Base-by-base conservation (phyloP, 2,888 invertebrate genomes). In the Formica aserva region DNA sequence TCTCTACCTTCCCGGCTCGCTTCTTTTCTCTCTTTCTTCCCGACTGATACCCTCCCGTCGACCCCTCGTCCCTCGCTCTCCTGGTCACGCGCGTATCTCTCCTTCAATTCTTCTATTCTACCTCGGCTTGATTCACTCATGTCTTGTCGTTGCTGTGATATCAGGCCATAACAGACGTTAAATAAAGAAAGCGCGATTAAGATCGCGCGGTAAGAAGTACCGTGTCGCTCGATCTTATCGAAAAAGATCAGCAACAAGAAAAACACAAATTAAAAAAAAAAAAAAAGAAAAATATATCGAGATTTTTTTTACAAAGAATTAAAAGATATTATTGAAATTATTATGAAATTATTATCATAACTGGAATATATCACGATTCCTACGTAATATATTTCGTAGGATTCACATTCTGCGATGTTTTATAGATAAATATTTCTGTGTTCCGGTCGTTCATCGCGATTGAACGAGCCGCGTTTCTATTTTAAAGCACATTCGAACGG, bases 1-100 rank as follows among this genome's bases (percentile, higher is more conserved):
- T 92, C 92, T 92, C 92, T 91, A 92, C 91, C 90, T 91, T 88
- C 88, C 87, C 84, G 85, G n/a, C 91, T 81, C 85, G 71, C 74
- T 55, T 80, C 80, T 82, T 75, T 78, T 62, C 75, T 38, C 66
- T 78, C 74, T 60, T 85, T 41, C 82, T 45, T 66, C 52, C 62
- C 81, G 65, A 29, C 84, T 18, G 82, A 80, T 52, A 35, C 83
- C 69, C 69, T 80, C 72, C 69, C 48, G 41, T 45, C 77, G 32
- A 82, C 80, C 86, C 81, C 87, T 38, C 83, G 81, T 67, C 86
- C 87, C 84, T 86, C 82, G 26, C 72, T 80, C 48, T 18, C 48
- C 18, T 52, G n/a, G n/a, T 52, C 52, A 8, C 82, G 57, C 55
- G 60, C 67, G 67, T 29, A 55, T 82, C 86, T 74, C 78, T 71